These are phyloP conservation scores for Manacus vitellinus DNA, from an alignment of 2,113 vertebrate genomes.

Conservation along the genomic window DNA sequence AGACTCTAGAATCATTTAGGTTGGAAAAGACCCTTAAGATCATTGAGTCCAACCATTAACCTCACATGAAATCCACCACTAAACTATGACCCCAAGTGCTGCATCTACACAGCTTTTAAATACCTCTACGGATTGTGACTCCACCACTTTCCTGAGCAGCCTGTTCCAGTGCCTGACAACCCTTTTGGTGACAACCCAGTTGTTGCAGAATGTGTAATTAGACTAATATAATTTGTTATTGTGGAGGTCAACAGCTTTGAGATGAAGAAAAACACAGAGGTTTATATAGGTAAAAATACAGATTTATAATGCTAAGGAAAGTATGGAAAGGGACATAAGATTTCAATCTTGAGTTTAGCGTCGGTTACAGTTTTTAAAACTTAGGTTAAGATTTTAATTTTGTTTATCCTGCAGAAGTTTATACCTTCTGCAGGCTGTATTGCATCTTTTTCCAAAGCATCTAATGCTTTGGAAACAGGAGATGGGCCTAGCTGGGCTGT, in stretches of 20 bases:
- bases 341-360: neutral
- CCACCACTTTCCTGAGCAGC: neutral
- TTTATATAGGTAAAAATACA: neutral
- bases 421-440: neutral
- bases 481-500: neutral
- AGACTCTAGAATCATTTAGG: neutral
- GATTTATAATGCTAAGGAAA: neutral
- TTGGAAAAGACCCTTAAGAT: neutral
- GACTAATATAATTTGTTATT: neutral
- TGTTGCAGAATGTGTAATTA: neutral
- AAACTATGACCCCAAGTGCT: neutral
- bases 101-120: neutral
- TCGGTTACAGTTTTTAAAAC: neutral
- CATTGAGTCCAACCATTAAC: fast-evolving
- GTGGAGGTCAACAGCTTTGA: neutral
- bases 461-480: neutral
- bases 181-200: neutral
- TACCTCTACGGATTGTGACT: neutral
- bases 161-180: neutral
- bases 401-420: neutral
- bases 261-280: neutral
- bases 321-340: neutral
- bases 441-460: neutral
- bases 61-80: neutral
- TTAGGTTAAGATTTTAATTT: neutral